Conservation (phyloP, 2,797 vertebrate genomes). For the Manis javanica region DNA sequence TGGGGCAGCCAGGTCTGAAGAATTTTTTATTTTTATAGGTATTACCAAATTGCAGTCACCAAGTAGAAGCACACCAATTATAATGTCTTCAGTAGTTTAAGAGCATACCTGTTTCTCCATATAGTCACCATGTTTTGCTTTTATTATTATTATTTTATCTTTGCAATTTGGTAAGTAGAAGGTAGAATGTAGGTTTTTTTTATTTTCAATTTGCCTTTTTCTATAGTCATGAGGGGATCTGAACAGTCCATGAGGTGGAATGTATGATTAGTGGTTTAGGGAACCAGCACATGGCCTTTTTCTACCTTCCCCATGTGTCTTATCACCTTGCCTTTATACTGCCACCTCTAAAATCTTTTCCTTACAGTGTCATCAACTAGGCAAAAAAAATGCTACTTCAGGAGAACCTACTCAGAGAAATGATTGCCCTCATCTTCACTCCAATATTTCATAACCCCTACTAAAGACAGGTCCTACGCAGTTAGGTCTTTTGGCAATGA, state of each 20-base stretch:
- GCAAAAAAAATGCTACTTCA: neutral
- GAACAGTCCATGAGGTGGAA: neutral
- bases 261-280: neutral
- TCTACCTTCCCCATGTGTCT: neutral
- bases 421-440: too few species aligned
- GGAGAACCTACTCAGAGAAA: neutral
- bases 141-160: neutral
- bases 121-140: neutral
- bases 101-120: neutral
- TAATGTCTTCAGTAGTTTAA: neutral
- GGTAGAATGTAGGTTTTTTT: neutral
- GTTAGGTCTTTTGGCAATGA: neutral
- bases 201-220: neutral
- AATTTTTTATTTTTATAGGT: neutral
- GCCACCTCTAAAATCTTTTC: neutral
- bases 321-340: neutral
- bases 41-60: neutral
- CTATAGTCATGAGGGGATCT: neutral
- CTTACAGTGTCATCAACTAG: neutral
- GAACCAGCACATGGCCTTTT: neutral
- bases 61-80: neutral
- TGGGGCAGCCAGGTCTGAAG: neutral
- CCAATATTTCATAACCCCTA: too few species aligned
- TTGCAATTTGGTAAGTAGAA: neutral
- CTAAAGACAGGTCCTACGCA: neutral